Evolutionary conservation across 2,113 vertebrate species (phyloP).

Genomic region (Myanophis thanlyinensis): DNA sequence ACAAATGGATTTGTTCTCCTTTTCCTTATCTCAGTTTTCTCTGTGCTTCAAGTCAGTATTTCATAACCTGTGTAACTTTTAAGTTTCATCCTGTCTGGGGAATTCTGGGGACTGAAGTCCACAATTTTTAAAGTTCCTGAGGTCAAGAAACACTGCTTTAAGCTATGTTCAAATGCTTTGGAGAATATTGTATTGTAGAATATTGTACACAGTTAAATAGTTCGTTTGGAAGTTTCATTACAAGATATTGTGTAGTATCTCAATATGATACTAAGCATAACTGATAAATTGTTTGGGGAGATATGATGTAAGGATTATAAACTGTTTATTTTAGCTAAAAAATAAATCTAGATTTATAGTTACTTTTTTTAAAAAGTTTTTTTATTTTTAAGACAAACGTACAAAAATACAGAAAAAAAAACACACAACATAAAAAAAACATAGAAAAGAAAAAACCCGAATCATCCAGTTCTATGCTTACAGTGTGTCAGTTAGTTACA

Average conservation of each 20-base stretch:
- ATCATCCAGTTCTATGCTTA: too few species aligned
- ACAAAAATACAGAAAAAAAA: too few species aligned
- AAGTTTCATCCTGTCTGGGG: not conserved
- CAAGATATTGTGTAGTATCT: not conserved
- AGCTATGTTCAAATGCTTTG: conserved; percentile 12
- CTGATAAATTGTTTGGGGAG: not conserved
- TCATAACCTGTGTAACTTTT: not conserved
- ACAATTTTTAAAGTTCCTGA: not conserved
- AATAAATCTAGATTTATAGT: too few species aligned
- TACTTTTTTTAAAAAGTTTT: too few species aligned
- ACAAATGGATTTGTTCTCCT: conserved; percentile 52
- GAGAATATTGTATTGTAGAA: not conserved
- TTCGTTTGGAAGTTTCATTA: conserved; percentile 23
- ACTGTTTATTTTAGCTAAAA: not conserved
- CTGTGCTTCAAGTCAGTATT: conserved; percentile 35
- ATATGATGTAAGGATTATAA: not conserved
- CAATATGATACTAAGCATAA: not conserved
- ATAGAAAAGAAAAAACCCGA: too few species aligned
- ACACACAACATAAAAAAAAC: too few species aligned
- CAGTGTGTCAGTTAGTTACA: too few species aligned
- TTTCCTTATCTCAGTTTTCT: conserved; percentile 59
- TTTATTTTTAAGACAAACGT: too few species aligned
- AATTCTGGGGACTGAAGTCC: not conserved
- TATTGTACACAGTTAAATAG: not conserved
- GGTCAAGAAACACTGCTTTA: not conserved